A percentile compares a stretch with the other conserved stretches of the same genome.
phyloP scores from a whole-genome alignment of 2,113 vertebrate species.

The Peromyscus californicus region DNA sequence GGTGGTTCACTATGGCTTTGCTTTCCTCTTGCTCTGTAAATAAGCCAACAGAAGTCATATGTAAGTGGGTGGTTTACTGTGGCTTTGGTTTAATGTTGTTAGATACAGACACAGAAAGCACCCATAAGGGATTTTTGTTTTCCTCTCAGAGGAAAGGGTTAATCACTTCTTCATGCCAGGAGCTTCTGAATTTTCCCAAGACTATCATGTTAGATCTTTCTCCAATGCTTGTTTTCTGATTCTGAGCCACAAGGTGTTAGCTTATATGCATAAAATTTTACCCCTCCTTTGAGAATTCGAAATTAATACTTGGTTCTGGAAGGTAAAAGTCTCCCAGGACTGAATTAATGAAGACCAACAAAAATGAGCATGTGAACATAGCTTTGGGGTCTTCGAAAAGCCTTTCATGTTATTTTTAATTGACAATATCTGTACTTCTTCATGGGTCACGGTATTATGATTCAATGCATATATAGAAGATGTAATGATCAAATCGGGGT shows the following conservation, averaged over 20 bases:
- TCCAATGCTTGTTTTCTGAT: conserved; percentile 24
- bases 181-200: conserved; percentile 30
- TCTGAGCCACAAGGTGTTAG: conserved; percentile 23
- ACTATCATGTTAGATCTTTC: conserved; percentile 31
- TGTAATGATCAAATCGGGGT: not conserved
- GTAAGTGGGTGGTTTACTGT: not conserved
- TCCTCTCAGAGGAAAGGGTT: not conserved
- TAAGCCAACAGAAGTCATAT: not conserved
- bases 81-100: not conserved
- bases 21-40: not conserved
- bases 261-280: conserved; percentile 21
- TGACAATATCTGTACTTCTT: conserved; percentile 4
- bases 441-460: not conserved
- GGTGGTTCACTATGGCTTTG: not conserved
- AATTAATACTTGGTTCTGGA: conserved; percentile 62
- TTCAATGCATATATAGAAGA: not conserved
- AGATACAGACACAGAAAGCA: not conserved
- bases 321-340: conserved; percentile 60
- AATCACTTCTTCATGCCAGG: not conserved
- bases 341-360: conserved; percentile 46
- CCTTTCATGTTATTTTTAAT: conserved; percentile 30
- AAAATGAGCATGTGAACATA: conserved; percentile 49
- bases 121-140: not conserved
- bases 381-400: conserved; percentile 32
- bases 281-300: conserved; percentile 23